Percentiles rank a stretch among this genome's conserved stretches.
Conservation (phyloP, 2,888 invertebrate species). For the Morinoia aosen region DNA sequence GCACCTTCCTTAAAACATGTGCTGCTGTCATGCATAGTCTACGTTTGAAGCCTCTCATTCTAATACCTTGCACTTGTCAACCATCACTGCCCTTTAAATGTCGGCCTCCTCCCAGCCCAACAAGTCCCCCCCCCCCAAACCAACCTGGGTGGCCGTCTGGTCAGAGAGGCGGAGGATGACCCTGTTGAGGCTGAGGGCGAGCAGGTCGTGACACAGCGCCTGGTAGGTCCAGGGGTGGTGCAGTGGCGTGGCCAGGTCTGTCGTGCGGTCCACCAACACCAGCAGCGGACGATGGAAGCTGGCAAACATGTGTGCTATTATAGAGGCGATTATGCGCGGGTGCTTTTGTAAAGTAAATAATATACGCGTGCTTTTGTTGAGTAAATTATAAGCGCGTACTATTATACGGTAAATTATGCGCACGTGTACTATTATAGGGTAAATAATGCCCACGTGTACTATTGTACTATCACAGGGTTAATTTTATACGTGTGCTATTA, state of each 20-base stretch:
- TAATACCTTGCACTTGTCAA: not conserved
- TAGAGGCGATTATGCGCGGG: too few species aligned
- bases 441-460: too few species aligned
- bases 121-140: not conserved
- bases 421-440: too few species aligned
- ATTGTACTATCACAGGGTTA: too few species aligned
- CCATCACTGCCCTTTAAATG: not conserved
- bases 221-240: conserved; percentile 99
- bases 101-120: not conserved
- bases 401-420: too few species aligned
- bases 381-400: too few species aligned
- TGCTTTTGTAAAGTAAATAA: too few species aligned
- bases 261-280: conserved; percentile 90
- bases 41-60: not conserved
- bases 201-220: conserved; percentile 95
- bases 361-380: too few species aligned
- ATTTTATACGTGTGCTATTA: too few species aligned
- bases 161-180: conserved; percentile 76
- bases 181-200: conserved; percentile 91
- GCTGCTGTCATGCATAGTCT: not conserved
- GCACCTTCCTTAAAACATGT: not conserved
- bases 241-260: conserved; percentile 96
- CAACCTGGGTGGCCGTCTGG: not conserved
- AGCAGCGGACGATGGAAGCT: conserved; percentile 95
- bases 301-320: conserved; percentile 72